Conservation (phyloP, 2,797 vertebrate species). For the Microcaecilia unicolor region DNA sequence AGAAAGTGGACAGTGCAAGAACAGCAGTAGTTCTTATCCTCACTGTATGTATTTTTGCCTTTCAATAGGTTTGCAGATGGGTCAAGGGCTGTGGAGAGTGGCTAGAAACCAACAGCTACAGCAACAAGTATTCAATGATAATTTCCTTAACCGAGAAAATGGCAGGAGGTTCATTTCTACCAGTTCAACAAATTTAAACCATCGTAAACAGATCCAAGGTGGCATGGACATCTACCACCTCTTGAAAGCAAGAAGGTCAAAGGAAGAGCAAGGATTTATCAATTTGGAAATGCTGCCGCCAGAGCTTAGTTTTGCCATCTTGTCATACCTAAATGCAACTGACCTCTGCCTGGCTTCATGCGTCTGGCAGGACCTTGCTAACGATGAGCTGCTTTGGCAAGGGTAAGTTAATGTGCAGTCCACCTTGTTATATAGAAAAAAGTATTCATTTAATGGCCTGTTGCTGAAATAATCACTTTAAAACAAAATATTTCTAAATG, state of each 20-base stretch:
- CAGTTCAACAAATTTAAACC: constrained; percentile 25
- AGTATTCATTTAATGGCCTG: neutral
- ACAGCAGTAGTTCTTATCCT: neutral
- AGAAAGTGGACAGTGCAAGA: too few species aligned
- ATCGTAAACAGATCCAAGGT: constrained; percentile 56
- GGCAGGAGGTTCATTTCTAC: constrained; percentile 47
- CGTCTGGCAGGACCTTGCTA: constrained; percentile 92
- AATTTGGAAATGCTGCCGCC: constrained; percentile 94
- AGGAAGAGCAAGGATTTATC: constrained; percentile 82
- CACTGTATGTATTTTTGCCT: neutral
- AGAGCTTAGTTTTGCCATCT: constrained; percentile 91
- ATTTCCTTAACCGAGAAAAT: constrained; percentile 59
- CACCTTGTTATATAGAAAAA: neutral
- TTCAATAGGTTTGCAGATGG: constrained; percentile 77
- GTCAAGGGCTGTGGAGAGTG: constrained; percentile 96
- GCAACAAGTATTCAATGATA: constrained; percentile 74
- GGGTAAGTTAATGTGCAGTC: constrained; percentile 62
- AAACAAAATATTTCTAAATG: too few species aligned
- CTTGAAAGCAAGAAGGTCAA: constrained; percentile 71
- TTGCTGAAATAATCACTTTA: too few species aligned
- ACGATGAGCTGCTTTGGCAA: constrained; percentile 95
- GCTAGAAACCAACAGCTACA: constrained; percentile 92
- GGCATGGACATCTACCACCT: constrained; percentile 84
- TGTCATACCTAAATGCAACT: constrained; percentile 95
- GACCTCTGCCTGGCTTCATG: constrained; percentile 93